These are phyloP conservation scores for Cistogaster globosa DNA, from an alignment of 2,888 invertebrate species.

Conservation along the genomic window DNA sequence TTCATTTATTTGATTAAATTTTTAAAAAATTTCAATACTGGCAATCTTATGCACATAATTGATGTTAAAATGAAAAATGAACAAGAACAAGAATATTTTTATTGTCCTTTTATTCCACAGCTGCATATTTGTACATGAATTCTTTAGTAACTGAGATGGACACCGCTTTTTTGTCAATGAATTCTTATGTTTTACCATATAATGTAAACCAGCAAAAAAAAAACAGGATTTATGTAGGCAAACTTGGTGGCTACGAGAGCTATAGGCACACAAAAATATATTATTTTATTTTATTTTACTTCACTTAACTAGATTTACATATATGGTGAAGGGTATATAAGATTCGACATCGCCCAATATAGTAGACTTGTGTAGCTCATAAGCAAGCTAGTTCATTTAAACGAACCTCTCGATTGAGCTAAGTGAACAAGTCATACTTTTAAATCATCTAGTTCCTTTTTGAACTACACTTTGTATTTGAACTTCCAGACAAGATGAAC, in stretches of 20 bases:
- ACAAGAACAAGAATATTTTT: constrained; percentile 22
- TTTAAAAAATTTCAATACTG: background rate
- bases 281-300: no score
- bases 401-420: no score
- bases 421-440: no score
- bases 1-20: constrained; percentile 41
- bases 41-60: constrained; percentile 45
- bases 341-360: no score
- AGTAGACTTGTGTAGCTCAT: no score
- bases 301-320: no score
- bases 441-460: no score
- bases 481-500: no score
- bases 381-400: no score
- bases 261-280: no score
- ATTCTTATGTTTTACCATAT: background rate
- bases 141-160: constrained; percentile 33
- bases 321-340: no score
- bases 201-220: background rate
- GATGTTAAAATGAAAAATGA: constrained; percentile 39
- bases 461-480: no score
- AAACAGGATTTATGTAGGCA: background rate
- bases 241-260: background rate
- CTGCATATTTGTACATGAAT: constrained; percentile 44
- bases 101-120: background rate
- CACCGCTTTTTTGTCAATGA: constrained; percentile 32